Evolutionary conservation across 2,113 vertebrate genomes (phyloP), one percentile per base, ranked within the genome.

Genomic region (Excalfactoria chinensis): DNA sequence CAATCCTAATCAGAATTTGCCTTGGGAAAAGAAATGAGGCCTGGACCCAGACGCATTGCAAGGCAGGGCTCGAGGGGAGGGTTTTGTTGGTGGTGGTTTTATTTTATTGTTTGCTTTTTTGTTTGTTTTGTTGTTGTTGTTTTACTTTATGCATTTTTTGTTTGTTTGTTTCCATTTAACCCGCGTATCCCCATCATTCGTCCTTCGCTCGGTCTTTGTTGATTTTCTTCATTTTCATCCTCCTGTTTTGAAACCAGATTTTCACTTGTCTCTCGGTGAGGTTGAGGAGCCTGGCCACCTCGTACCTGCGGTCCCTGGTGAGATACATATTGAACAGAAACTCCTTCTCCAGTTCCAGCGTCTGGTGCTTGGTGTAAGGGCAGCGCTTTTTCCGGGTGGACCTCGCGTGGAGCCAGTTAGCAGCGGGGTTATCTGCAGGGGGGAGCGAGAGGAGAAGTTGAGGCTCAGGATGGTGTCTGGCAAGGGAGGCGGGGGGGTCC

Each of bases 211-310:
- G 97, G 88, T 99, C 99, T 97, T 99, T 99, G 98, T 99, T 99
- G 96, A 99, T 99, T 96, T 99, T 99, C 98, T 99, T 99, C 99
- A 99, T 99, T 98, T 99, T 99, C 99, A 99, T 99, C 97, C 99
- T 98, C 96, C 99, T 98, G 97, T 99, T 99, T 97, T 99, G 99
- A 97, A 99, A 99, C 99, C 99, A 99, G 95, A 99, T 99, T 98
- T 99, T 99, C 95, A 99, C 99, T 98, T 99, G 99, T 97, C 99
- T 98, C 97, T 99, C 99, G 18, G 99, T 99, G 96, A 99, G 97
- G 97, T 98, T 99, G 89, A 99, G 98, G 59, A 99, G 96, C 72
- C 99, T 98, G 46, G 99, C 99, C 89, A 99, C 98, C 92, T 99
- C 99, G 74, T 99, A 99, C 96, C 99, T 98, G 75, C 99, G 99